Percentiles rank a stretch among this genome's conserved stretches.
Evolutionary conservation across 2,797 vertebrate species (phyloP).

Genomic region (Adelosebastes latens): DNA sequence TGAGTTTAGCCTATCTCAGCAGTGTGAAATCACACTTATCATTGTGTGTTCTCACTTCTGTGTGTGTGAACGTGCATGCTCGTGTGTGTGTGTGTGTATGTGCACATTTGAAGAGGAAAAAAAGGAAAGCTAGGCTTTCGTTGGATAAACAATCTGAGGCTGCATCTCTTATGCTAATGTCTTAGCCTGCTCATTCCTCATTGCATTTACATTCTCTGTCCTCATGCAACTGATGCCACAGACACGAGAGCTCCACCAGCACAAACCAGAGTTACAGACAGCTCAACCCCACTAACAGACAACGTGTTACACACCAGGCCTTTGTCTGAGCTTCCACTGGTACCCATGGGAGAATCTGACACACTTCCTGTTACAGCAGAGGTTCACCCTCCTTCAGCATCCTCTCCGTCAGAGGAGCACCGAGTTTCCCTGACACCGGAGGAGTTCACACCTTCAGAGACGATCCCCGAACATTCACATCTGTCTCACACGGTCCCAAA

Average conservation of each 20-base stretch:
- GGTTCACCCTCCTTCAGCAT: slow-evolving; percentile 42
- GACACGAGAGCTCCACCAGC: slow-evolving; percentile 45
- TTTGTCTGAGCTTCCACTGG: slow-evolving; percentile 36
- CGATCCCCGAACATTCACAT: slow-evolving; percentile 36
- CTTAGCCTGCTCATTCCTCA: slow-evolving; percentile 61
- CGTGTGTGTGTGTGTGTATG: slow-evolving; percentile 7
- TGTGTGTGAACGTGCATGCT: not conserved
- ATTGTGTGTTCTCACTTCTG: slow-evolving; percentile 68
- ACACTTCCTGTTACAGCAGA: slow-evolving; percentile 54
- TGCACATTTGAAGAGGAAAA: slow-evolving; percentile 27
- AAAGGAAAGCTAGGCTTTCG: slow-evolving; percentile 51
- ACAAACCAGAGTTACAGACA: slow-evolving; percentile 29
- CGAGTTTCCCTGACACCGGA: slow-evolving; percentile 27
- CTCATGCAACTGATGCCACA: slow-evolving; percentile 58
- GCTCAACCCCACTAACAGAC: slow-evolving; percentile 34
- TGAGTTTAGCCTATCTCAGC: slow-evolving; percentile 78
- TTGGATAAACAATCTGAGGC: slow-evolving; percentile 82
- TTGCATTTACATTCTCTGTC: slow-evolving; percentile 68
- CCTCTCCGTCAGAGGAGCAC: slow-evolving; percentile 26
- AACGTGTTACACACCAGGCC: slow-evolving; percentile 36
- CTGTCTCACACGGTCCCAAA: slow-evolving; percentile 23
- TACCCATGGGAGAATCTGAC: slow-evolving; percentile 52
- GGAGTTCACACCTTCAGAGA: slow-evolving; percentile 39
- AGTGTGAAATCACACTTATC: slow-evolving; percentile 80
- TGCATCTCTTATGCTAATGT: slow-evolving; percentile 82